phyloP scores from a whole-genome alignment of 1,140 invertebrate species.

The Cydia pomonella region DNA sequence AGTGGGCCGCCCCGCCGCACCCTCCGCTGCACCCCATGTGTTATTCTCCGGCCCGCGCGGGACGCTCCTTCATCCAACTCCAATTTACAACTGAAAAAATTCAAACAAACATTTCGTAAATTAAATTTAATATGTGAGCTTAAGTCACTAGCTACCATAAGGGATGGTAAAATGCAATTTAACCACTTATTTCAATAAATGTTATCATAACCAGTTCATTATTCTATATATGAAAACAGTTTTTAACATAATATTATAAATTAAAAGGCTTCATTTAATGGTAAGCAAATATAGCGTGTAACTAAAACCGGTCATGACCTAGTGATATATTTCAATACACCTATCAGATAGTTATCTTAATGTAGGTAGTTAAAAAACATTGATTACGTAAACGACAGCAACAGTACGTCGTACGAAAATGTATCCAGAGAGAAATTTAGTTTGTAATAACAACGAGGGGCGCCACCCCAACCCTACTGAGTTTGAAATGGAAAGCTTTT shows the following conservation, averaged over 20 bases:
- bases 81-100: conserved; percentile 79
- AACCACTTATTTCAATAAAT: background rate
- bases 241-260: background rate
- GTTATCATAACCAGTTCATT: background rate
- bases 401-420: conserved; percentile 36
- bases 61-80: conserved; percentile 79
- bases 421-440: conserved; percentile 53
- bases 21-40: conserved; percentile 79
- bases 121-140: conserved; percentile 46
- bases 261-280: background rate
- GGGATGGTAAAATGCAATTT: background rate
- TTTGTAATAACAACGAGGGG: conserved; percentile 70
- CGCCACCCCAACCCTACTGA: conserved; percentile 69
- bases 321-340: background rate
- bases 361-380: conserved; percentile 19
- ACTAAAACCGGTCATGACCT: background rate
- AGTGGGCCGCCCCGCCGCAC: conserved; percentile 77
- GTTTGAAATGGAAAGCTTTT: conserved; percentile 77
- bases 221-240: background rate
- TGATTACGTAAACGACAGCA: conserved; percentile 25
- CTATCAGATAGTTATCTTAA: background rate
- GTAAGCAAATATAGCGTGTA: background rate
- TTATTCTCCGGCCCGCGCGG: conserved; percentile 78
- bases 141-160: background rate
- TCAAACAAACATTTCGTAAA: conserved; percentile 72